These are phyloP conservation scores for Cosmorhoe ocellata DNA, from an alignment of 2,888 invertebrate genomes.

Conservation along the genomic window DNA sequence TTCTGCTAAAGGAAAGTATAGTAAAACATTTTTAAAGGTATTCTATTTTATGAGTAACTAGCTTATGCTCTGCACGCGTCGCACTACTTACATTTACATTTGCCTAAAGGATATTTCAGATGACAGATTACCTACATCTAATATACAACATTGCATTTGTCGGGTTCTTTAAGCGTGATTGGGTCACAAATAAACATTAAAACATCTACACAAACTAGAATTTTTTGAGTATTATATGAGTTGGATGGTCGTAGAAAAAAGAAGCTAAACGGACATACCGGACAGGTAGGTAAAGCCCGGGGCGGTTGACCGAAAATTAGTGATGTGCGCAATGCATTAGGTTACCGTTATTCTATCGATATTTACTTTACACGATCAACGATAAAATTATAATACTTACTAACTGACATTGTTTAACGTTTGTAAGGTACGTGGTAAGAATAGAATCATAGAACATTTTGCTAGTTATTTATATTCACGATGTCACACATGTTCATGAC, in stretches of 20 bases:
- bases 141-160: no score
- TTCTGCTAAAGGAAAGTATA: constrained; percentile 10
- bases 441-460: constrained; percentile 54
- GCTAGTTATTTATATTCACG: constrained; percentile 61
- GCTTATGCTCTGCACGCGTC: no score
- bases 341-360: constrained; percentile 37
- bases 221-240: no score
- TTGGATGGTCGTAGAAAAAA: constrained; percentile 15
- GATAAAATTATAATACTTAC: constrained; percentile 18
- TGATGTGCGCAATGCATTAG: constrained; percentile 37
- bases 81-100: no score
- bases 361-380: constrained; percentile 36
- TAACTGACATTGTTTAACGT: constrained; percentile 52
- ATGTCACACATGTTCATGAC: constrained; percentile 63
- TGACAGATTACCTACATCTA: no score
- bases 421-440: constrained; percentile 62
- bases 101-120: no score
- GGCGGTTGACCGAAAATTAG: constrained; percentile 37
- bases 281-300: constrained; percentile 29
- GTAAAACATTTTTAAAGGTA: neutral
- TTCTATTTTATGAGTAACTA: constrained; percentile 15
- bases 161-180: no score
- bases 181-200: no score
- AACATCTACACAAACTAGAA: no score
- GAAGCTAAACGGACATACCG: constrained; percentile 19